phyloP scores from a whole-genome alignment of 2,113 vertebrate species.

The Microcebus tavaratra region DNA sequence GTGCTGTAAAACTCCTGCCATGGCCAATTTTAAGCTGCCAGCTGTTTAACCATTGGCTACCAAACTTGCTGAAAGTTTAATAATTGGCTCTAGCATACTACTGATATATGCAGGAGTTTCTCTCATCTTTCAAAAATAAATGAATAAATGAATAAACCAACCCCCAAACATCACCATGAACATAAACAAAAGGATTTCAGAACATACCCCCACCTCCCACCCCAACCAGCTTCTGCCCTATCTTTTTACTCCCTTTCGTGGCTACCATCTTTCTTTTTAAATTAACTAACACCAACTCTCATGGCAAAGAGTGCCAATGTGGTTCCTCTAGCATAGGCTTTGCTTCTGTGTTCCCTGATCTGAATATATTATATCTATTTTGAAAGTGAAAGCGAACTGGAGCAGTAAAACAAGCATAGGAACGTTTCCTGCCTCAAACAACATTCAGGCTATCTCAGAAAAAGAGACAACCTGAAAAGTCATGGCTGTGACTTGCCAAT shows the following conservation, averaged over 20 bases:
- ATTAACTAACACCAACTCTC: background rate
- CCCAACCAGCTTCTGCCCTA: background rate
- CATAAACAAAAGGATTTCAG: background rate
- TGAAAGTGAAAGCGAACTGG: background rate
- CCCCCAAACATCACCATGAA: background rate
- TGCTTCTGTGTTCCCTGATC: background rate
- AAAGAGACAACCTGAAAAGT: background rate
- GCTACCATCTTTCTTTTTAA: background rate
- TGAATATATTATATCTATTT: background rate
- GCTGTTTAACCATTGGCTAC: background rate
- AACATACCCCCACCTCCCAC: fast-evolving
- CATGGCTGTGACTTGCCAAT: background rate
- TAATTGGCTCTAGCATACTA: background rate
- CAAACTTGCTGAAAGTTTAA: background rate
- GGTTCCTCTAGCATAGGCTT: background rate
- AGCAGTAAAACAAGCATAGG: background rate
- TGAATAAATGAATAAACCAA: background rate
- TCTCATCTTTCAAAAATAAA: background rate
- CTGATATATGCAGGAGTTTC: background rate
- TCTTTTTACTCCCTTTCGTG: background rate
- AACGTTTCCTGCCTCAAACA: background rate
- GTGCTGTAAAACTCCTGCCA: background rate
- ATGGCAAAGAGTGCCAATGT: background rate
- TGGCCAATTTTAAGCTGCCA: background rate
- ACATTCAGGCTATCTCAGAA: background rate